Base-by-base conservation (phyloP, 2,113 vertebrate species). In the Nycticorax nycticorax region DNA sequence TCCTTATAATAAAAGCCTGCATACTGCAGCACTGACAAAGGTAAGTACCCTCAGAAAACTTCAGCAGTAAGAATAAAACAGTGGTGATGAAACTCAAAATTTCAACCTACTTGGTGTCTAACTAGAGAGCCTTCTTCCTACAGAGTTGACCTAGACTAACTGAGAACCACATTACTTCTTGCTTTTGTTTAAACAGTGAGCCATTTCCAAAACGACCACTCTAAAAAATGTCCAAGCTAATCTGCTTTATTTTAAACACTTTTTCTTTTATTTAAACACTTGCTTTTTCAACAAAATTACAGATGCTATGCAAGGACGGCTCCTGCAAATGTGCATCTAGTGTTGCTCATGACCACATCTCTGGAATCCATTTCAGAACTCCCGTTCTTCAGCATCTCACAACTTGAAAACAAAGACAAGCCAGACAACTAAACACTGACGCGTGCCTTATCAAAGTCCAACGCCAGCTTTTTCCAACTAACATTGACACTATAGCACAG, bases 401-500 rank as follows among this genome's bases (percentile, higher is more conserved):
- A 83, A n/a, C 27, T 26, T n/a, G n/a, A 75, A 66, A 75, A 53
- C 33, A 67, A 81, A 80, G 63, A 7, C 52, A 89, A 63, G 37
- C 1, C 71, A 75, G 55, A 48, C 14, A 71, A 47, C 41, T 22
- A 28, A 63, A 35, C 52, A 60, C 14, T 75, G 63, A 15, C 3
- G 3, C 11, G 15, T 50, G 55, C 56, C 45, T 84, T 62, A 68
- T 4, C 21, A 66, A 78, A 69, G 18, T 4, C n/a, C 56, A 55
- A 7, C 0, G 3, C 9, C 57, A 79, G 1, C 6, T 1, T 37
- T 55, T 37, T 52, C 81, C 9, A 9, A 4, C 11, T n/a, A 39
- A 39, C 17, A 43, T 9, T 21, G 23, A 24, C 8, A 10, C 28
- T 27, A 35, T 2, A 35, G n/a, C 12, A 56, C 21, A 62, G 33